Percentiles rank a stretch among this genome's conserved stretches.
Conservation (phyloP, 2,113 vertebrate genomes). For the Gymnogyps californianus region DNA sequence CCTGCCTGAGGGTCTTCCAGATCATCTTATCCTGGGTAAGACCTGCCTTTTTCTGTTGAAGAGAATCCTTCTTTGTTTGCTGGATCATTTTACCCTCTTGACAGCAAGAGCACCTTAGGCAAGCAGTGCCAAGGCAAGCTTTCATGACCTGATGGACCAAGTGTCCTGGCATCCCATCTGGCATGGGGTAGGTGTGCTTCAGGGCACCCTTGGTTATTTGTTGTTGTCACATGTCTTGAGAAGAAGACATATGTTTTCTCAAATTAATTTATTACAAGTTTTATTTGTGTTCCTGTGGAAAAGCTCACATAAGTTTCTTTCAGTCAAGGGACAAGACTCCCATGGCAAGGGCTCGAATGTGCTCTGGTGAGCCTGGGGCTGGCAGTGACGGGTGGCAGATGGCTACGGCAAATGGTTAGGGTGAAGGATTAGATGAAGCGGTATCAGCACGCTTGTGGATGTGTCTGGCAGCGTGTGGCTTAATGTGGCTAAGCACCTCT, state of each 20-base stretch:
- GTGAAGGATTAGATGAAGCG: not conserved
- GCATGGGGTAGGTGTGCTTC: not conserved
- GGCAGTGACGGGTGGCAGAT: not conserved
- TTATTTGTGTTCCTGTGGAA: not conserved
- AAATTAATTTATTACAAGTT: not conserved
- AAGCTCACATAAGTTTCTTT: not conserved
- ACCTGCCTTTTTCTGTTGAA: not conserved
- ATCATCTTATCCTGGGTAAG: not conserved
- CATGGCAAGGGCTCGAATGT: accelerated
- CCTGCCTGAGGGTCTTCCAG: not conserved
- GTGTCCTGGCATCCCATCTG: not conserved
- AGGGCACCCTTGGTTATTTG: not conserved
- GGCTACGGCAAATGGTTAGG: not conserved
- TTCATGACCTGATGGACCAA: not conserved
- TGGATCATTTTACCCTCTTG: not conserved
- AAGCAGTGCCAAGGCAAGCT: not conserved
- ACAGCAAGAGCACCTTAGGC: not conserved
- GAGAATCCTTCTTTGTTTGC: not conserved
- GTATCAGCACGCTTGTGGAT: accelerated
- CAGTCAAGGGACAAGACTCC: not conserved
- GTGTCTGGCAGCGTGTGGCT: not conserved
- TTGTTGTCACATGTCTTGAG: not conserved
- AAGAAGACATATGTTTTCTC: not conserved
- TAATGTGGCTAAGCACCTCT: not conserved
- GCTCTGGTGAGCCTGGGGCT: not conserved